phyloP scores from a whole-genome alignment of 2,113 vertebrate species.

The Phocoena sinus region DNA sequence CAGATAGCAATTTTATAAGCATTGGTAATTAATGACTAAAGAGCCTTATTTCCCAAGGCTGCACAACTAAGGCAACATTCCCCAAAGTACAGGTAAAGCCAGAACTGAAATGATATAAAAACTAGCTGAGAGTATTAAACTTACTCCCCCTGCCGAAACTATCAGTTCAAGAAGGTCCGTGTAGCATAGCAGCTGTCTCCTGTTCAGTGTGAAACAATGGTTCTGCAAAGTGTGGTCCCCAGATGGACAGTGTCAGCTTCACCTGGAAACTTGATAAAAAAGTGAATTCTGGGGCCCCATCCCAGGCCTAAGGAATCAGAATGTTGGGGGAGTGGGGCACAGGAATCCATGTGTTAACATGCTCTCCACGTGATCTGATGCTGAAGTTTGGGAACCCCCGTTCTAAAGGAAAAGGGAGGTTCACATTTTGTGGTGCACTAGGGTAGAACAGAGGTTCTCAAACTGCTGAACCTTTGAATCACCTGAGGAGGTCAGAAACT shows the following conservation, averaged over 20 bases:
- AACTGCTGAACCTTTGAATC: background rate
- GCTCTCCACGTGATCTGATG: background rate
- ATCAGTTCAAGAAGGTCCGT: background rate
- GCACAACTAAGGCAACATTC: background rate
- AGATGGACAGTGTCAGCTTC: background rate
- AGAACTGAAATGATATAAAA: background rate
- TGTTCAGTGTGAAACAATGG: background rate
- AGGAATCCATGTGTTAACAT: background rate
- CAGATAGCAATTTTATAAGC: background rate
- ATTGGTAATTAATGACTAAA: background rate
- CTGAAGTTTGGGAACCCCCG: background rate
- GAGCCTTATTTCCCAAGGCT: background rate
- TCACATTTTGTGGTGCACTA: background rate
- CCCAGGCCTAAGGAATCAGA: background rate
- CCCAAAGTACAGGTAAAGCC: background rate
- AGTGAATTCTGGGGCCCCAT: background rate
- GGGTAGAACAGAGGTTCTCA: background rate
- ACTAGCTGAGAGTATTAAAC: background rate
- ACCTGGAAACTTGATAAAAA: background rate
- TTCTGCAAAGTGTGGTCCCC: background rate
- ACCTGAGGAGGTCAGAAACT: background rate
- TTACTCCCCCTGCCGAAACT: background rate
- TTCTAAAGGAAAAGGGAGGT: background rate
- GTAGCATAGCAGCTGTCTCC: background rate
- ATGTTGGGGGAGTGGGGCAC: accelerated